A percentile compares a stretch with the other conserved stretches of the same genome.
Evolutionary conservation across 2,888 invertebrate species (phyloP).

Genomic region (Tetragonisca angustula): DNA sequence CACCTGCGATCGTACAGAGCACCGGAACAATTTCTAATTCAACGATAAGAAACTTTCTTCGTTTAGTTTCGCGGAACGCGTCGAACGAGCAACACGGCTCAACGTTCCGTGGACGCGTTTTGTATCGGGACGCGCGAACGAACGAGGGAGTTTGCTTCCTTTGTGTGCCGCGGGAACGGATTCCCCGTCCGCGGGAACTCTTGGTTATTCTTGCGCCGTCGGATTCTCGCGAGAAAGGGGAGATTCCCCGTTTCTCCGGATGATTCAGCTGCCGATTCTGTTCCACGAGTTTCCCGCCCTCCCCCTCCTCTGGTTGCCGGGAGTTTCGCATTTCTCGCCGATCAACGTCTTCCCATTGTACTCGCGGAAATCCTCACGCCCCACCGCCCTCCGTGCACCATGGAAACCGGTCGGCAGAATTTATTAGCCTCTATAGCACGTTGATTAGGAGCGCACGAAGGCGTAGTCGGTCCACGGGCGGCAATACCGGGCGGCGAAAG

Average conservation of each 20-base stretch:
- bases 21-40: too few species aligned
- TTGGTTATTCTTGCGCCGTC: slow-evolving; percentile 6
- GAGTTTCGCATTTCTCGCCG: slow-evolving; percentile 12
- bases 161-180: slow-evolving; percentile 3
- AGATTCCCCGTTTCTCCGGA: background rate
- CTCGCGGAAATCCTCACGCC: background rate
- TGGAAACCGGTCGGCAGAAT: background rate
- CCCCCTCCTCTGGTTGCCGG: background rate
- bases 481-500: slow-evolving; percentile 12
- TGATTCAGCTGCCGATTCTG: background rate
- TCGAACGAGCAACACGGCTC: slow-evolving; percentile 33
- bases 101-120: slow-evolving; percentile 20
- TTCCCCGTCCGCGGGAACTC: slow-evolving; percentile 13
- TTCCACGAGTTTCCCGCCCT: slow-evolving; percentile 11
- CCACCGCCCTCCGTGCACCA: background rate
- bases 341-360: slow-evolving; percentile 11
- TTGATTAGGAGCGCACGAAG: slow-evolving; percentile 13
- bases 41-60: too few species aligned
- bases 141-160: background rate
- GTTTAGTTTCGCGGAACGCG: background rate
- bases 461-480: background rate
- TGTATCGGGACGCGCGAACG: background rate
- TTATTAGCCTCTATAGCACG: slow-evolving; percentile 18
- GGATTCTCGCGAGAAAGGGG: background rate
- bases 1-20: too few species aligned